Evolutionary conservation across 2,888 invertebrate genomes (phyloP).

Genomic region (Perizoma flavofasciatum): DNA sequence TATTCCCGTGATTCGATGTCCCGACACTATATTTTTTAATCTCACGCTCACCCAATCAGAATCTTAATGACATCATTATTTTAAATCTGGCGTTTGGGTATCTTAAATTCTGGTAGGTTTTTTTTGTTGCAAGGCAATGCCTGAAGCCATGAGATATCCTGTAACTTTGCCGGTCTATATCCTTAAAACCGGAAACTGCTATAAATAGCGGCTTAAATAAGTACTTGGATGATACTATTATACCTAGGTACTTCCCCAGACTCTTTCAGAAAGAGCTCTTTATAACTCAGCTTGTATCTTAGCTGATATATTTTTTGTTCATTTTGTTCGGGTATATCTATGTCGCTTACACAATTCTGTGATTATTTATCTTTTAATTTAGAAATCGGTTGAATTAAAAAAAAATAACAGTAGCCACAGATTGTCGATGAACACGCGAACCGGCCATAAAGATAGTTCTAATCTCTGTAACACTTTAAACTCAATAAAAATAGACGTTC

Average conservation of each 20-base stretch:
- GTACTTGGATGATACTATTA: no score
- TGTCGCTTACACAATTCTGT: neutral
- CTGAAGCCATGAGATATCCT: no score
- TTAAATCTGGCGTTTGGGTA: conserved; percentile 7
- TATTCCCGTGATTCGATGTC: conserved; percentile 41
- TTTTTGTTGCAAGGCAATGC: no score
- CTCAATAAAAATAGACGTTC: conserved; percentile 37
- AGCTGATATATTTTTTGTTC: no score
- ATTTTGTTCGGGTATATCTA: no score
- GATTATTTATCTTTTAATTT: conserved; percentile 15
- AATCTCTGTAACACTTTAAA: conserved; percentile 49
- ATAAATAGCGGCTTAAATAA: no score
- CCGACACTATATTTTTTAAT: conserved; percentile 45
- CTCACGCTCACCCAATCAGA: conserved; percentile 40
- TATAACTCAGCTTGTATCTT: no score
- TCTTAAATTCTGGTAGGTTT: neutral
- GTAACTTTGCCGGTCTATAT: no score
- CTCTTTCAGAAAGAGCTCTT: no score
- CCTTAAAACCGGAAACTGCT: no score
- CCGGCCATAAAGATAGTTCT: conserved; percentile 61
- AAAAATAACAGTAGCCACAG: conserved; percentile 34
- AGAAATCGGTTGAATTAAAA: conserved; percentile 31
- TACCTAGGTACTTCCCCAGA: no score
- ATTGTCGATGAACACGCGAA: conserved; percentile 59
- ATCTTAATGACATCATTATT: conserved; percentile 26